phyloP scores from a whole-genome alignment of 1,140 invertebrate genomes.

The Wasmannia auropunctata region DNA sequence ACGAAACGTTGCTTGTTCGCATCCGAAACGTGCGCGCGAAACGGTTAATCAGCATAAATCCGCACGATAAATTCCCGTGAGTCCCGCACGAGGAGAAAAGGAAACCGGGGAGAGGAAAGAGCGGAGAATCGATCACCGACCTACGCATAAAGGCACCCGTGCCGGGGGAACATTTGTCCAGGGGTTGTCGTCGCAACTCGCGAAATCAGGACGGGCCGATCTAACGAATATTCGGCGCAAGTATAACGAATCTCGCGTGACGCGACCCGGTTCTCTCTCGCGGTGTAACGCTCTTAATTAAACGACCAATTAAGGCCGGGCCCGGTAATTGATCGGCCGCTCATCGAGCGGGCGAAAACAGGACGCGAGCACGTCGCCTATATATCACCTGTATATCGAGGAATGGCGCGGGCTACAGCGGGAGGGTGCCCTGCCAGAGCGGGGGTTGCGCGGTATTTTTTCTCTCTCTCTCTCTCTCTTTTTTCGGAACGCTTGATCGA shows the following conservation, averaged over 20 bases:
- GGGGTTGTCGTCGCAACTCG: slow-evolving; percentile 29
- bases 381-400: slow-evolving; percentile 40
- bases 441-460: slow-evolving; percentile 21
- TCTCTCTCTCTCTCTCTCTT: slow-evolving; percentile 3
- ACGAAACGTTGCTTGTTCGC: slow-evolving; percentile 18
- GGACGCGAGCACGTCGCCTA: slow-evolving; percentile 17
- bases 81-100: slow-evolving; percentile 21
- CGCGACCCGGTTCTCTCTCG: slow-evolving; percentile 46
- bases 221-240: slow-evolving; percentile 62
- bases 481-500: slow-evolving; percentile 59
- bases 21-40: background rate
- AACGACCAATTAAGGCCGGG: slow-evolving; percentile 70
- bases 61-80: slow-evolving; percentile 28
- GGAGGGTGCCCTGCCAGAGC: background rate
- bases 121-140: slow-evolving; percentile 46
- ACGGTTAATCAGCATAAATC: slow-evolving; percentile 53
- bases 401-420: background rate
- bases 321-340: slow-evolving; percentile 63
- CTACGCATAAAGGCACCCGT: slow-evolving; percentile 26
- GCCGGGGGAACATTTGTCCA: slow-evolving; percentile 38
- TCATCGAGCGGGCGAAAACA: slow-evolving; percentile 39
- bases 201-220: slow-evolving; percentile 58
- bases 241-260: slow-evolving; percentile 68
- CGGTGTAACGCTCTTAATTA: slow-evolving; percentile 66
- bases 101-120: background rate